Evolutionary conservation across 2,797 vertebrate genomes (phyloP), one percentile per base, ranked within the genome.

Genomic region (Coregonus suidteri): DNA sequence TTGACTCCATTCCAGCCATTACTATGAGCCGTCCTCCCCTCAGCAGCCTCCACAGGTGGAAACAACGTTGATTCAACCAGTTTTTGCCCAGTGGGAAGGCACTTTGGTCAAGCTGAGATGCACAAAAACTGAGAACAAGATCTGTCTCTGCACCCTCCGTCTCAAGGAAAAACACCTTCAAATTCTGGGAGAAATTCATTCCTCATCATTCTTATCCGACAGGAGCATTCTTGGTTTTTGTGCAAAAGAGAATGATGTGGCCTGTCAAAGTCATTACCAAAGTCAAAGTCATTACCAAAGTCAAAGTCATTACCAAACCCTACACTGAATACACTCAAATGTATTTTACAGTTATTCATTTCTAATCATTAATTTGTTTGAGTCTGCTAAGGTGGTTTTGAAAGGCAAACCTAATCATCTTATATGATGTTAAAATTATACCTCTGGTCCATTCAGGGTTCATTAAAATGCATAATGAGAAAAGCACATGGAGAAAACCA

Each of bases 401-500:
- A 75, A 71, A 80, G 65, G 54, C 56, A 70, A 73, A 70, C 37
- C 20, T 54, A 20, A 65, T 47, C 34, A 78, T 83, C 76, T 77
- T 71, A 78, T 74, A 78, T 77, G 76, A 81, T 74, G 65, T 76
- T 35, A 56, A 77, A 80, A 83, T 87, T 84, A 77, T n/a, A 82
- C 72, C 80, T 82, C 77, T 74, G 68, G 41, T 72, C 71, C 47
- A 71, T 71, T 86, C 75, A 51, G 54, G 78, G 85, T 71, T 85
- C 83, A 85, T 87, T 87, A 90, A 82, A 86, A 79, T 75, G 83
- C 74, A 84, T 86, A 87, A 80, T 85, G 78, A 77, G 77, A 86
- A 79, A 88, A 84, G 78, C 81, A 86, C 76, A 70, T 71, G 47
- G 76, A 35, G 62, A 25, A 6, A 20, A 25, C 20, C 41, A n/a